These are phyloP conservation scores for Tricholaema leucomelas DNA, from an alignment of 2,113 vertebrate species.

Conservation along the genomic window DNA sequence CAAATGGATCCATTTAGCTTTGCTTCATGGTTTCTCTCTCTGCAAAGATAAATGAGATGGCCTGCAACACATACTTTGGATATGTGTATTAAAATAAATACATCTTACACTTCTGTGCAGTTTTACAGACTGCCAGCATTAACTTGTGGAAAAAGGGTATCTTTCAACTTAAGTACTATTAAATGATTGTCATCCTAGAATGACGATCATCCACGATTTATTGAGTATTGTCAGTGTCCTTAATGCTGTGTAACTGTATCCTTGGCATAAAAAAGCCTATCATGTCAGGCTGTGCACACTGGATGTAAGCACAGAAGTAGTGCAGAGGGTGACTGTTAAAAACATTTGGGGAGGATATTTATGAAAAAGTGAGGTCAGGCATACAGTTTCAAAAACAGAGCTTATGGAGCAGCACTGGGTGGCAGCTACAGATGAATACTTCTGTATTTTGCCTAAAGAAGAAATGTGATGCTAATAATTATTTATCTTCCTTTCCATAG, in stretches of 20 bases:
- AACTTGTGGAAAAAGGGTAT: neutral
- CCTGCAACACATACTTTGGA: neutral
- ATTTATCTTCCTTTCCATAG: neutral
- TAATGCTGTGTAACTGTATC: neutral
- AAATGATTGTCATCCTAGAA: neutral
- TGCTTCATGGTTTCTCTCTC: neutral
- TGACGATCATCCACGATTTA: neutral
- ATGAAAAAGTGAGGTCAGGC: neutral
- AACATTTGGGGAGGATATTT: neutral
- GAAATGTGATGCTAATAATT: neutral
- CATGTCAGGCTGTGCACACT: neutral
- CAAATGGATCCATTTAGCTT: conserved; percentile 10
- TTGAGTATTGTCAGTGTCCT: conserved; percentile 13
- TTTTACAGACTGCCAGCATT: neutral
- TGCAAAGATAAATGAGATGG: neutral
- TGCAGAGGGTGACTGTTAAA: neutral
- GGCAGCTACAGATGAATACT: neutral
- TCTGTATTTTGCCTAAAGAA: neutral
- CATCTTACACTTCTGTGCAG: neutral
- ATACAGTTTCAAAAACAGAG: neutral
- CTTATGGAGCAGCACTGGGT: neutral
- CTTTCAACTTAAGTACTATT: neutral
- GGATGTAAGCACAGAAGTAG: neutral
- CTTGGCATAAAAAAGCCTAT: neutral
- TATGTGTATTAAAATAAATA: neutral